phyloP scores from a whole-genome alignment of 2,888 invertebrate genomes.

The Macrophya alboannulata region DNA sequence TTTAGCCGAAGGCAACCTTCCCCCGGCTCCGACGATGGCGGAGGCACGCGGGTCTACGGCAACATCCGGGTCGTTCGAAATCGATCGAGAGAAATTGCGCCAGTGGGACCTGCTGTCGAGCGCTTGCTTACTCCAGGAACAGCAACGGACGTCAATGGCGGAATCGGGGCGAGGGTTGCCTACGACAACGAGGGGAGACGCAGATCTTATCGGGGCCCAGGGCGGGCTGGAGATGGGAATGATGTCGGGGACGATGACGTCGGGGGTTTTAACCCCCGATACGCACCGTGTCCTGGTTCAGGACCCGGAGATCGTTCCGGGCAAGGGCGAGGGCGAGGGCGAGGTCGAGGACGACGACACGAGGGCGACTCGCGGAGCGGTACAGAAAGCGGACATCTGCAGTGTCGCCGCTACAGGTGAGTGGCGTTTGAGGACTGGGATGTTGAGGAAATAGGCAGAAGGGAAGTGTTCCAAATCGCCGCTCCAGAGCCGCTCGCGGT shows the following conservation, averaged over 20 bases:
- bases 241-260: slow-evolving; percentile 79
- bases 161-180: slow-evolving; percentile 77
- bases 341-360: slow-evolving; percentile 55
- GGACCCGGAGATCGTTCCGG: slow-evolving; percentile 15
- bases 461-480: slow-evolving; percentile 70
- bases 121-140: slow-evolving; percentile 81
- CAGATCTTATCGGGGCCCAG: slow-evolving; percentile 69
- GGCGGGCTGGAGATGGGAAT: slow-evolving; percentile 77
- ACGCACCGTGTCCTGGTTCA: slow-evolving; percentile 48
- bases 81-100: slow-evolving; percentile 92
- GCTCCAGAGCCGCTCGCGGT: slow-evolving; percentile 53
- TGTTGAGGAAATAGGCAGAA: slow-evolving; percentile 72
- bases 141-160: slow-evolving; percentile 83
- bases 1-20: slow-evolving; percentile 81
- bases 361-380: slow-evolving; percentile 45
- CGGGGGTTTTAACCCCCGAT: slow-evolving; percentile 79
- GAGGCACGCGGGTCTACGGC: slow-evolving; percentile 69
- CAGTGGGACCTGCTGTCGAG: slow-evolving; percentile 96
- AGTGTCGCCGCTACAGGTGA: slow-evolving; percentile 71
- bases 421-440: slow-evolving; percentile 76
- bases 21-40: slow-evolving; percentile 69
- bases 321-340: slow-evolving; percentile 33
- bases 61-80: slow-evolving; percentile 79
- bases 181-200: slow-evolving; percentile 76
- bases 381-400: slow-evolving; percentile 52